Percentiles rank a stretch among this genome's conserved stretches.
Evolutionary conservation across 2,888 invertebrate genomes (phyloP).

Genomic region (Neoitamus cyanurus): DNA sequence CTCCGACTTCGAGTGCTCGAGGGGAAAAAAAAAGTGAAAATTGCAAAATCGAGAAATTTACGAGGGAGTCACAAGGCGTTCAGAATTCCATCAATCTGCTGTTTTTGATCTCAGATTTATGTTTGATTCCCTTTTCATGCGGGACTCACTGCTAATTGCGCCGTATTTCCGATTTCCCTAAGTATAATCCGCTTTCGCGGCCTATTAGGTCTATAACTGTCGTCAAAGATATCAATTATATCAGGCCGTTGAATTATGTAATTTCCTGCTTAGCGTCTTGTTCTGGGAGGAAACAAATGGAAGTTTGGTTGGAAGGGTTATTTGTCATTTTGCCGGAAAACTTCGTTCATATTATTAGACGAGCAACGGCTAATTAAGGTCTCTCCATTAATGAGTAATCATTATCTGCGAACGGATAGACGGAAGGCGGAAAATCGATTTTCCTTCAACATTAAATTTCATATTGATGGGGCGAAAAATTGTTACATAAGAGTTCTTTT

Average conservation of each 20-base stretch:
- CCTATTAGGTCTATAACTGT: not conserved
- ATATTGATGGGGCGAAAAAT: not conserved
- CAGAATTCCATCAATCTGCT: not conserved
- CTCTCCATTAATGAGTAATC: not conserved
- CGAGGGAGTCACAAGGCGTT: not conserved
- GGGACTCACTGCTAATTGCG: not conserved
- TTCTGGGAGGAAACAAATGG: not conserved
- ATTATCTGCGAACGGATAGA: not conserved
- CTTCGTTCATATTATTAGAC: not conserved
- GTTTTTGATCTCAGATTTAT: not conserved
- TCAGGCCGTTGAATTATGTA: not conserved
- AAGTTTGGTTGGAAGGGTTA: not conserved
- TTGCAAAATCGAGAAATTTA: constrained; percentile 3
- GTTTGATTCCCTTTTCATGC: not conserved
- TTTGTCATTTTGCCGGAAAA: not conserved
- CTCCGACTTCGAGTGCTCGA: not conserved
- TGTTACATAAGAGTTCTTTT: not conserved
- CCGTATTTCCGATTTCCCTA: not conserved
- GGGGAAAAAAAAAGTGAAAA: not conserved
- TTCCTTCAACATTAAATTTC: not conserved
- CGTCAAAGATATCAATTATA: not conserved
- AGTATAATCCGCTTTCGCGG: not conserved
- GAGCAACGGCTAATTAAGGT: not conserved
- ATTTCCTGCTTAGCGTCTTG: not conserved
- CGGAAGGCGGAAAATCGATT: not conserved